Base-by-base conservation (phyloP, 2,888 invertebrate species). In the Sphaerophoria rueppellii region DNA sequence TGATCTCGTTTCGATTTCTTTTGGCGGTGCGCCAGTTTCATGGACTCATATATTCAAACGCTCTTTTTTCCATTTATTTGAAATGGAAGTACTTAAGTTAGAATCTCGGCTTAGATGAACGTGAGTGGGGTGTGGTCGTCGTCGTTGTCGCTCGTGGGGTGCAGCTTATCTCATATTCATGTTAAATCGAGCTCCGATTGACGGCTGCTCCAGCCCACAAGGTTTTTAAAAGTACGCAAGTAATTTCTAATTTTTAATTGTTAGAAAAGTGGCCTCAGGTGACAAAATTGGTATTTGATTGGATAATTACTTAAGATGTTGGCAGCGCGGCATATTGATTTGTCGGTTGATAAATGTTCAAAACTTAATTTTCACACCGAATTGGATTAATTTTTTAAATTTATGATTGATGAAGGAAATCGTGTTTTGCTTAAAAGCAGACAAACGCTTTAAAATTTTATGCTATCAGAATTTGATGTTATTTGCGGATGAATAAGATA, bases 1-100 rank as follows among this genome's bases (percentile, higher is more conserved):
- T 57, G 74, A 78, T 82, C 65, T 73, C 37, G 48, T 74, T 82
- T 78, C 70, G 65, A 60, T 71, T 82, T 82, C 73, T 34, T 82
- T 82, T 82, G 57, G 43, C 55, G 37, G 16, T 63, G 48, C 35
- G n/a, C 52, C 71, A 34, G 12, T 52, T 73, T 48, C 60, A 37
- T 58, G 14, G 3, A 11, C 11, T 43, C 40, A 24, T 57, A 14
- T 55, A 50, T 40, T 55, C n/a, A 57, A 24, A 67, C 6, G 24
- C 52, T 61, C 11, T 16, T 34, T 52, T 43, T 14, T 34, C 24
- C 34, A 5, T 24, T 24, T 61, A 52, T 57, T 40, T 12, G n/a
- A 9, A 24, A 24, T 24, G 24, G 24, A 24, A 24, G 24, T 32
- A 65, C 37, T 72, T 32, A 43, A 40, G 55, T 63, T 83, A 65